Base-by-base conservation (phyloP, 23 tunicate species). In the Pegea sp. region DNA sequence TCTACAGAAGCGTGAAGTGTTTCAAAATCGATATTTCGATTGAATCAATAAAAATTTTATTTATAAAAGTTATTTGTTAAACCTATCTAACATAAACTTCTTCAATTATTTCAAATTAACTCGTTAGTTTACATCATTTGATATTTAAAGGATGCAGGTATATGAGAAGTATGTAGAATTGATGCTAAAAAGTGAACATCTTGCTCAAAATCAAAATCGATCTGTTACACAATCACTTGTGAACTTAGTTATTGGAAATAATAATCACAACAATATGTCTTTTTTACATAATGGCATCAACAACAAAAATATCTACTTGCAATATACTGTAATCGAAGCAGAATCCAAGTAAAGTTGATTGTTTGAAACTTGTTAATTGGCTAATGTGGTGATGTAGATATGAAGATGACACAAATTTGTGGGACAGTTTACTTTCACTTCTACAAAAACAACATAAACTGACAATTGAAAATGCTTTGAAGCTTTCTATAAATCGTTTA, bases 341-440 rank as follows among this genome's bases (percentile, higher is more conserved):
- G 84, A 74, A 65, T 43, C 84, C 30, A 57, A 72, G 84, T 74
- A 13, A 6, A 50, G 22, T 6, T 13, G 16, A 38, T 38, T 38
- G 16, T 38, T 38, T 38, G 11, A 8, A 38, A 8, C 46, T 38
- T 38, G 46, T 38, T 38, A 8, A n/a, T n/a, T n/a, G n/a, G n/a
- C n/a, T n/a, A n/a, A n/a, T n/a, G n/a, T n/a, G n/a, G n/a, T n/a
- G n/a, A 26, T 29, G 13, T 24, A 76, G 88, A 24, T 84, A 67
- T 48, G 95, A 84, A 46, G 80, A 84, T 55, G 95, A 84, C 54
- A 30, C 68, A 25, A 63, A 74, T 24, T 31, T 84, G 19, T 84
- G 95, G 95, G 3, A 60, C 25, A 61, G 76, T 11, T 32, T 84
- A 30, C 26, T 84, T 28, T 21, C 71, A 20, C 33, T 49, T 20